These are phyloP conservation scores for Platyscapa corneri DNA, from an alignment of 1,140 invertebrate species.

Conservation along the genomic window DNA sequence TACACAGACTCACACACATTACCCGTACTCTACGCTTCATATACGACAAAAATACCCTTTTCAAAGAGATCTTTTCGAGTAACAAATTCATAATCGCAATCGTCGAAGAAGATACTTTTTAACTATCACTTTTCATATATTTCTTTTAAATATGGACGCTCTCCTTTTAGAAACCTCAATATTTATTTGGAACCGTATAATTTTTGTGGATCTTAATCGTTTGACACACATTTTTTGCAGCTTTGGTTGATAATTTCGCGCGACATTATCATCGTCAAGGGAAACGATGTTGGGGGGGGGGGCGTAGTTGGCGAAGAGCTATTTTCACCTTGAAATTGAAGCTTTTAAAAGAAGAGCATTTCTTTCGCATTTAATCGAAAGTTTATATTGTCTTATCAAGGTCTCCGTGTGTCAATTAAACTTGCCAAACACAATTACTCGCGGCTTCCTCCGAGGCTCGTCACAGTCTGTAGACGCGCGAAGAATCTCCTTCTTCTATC, in stretches of 20 bases:
- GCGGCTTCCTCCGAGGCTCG: slow-evolving; percentile 22
- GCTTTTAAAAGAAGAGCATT: background rate
- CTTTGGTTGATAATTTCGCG: slow-evolving; percentile 26
- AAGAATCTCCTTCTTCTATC: slow-evolving; percentile 10
- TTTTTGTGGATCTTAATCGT: background rate
- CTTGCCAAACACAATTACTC: background rate
- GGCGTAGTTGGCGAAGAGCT: background rate
- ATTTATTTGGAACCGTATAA: background rate
- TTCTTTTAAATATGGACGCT: background rate
- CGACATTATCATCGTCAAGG: background rate
- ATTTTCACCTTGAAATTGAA: background rate
- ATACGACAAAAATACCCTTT: slow-evolving; percentile 43
- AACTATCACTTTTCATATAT: slow-evolving; percentile 37
- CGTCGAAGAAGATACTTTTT: slow-evolving; percentile 20
- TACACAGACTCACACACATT: background rate
- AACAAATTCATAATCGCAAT: background rate
- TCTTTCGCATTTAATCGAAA: background rate
- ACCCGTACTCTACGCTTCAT: background rate
- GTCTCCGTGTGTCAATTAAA: background rate
- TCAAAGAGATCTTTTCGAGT: slow-evolving; percentile 3
- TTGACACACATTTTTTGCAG: background rate
- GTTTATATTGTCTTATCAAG: background rate
- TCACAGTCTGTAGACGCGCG: slow-evolving; percentile 48
- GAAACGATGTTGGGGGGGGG: too few relatives aligned
- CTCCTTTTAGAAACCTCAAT: background rate